phyloP scores from a whole-genome alignment of 2,888 invertebrate species.

The Kryphioiulus occultus region DNA sequence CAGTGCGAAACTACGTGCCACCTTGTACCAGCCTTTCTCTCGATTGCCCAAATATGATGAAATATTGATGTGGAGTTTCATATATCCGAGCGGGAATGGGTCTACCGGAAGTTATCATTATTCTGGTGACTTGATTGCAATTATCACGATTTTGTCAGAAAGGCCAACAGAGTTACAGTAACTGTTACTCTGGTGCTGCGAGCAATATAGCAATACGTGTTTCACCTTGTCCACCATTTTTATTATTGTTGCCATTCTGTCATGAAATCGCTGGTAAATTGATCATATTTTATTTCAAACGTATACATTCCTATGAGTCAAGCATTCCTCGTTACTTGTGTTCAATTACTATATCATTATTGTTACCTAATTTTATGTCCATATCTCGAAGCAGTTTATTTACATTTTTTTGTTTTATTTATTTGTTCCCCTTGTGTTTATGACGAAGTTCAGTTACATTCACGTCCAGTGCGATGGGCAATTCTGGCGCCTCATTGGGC shows the following conservation, averaged over 20 bases:
- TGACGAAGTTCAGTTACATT: not conserved
- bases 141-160: not conserved
- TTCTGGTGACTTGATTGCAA: not conserved
- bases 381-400: not conserved
- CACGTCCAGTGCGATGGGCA: too few relatives aligned
- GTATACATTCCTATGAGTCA: not conserved
- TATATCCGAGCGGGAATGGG: not conserved
- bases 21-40: not conserved
- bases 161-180: not conserved
- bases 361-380: not conserved
- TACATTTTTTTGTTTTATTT: not conserved
- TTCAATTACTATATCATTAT: not conserved
- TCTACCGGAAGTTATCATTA: slow-evolving; percentile 1
- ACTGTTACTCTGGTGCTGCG: not conserved
- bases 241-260: not conserved
- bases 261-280: not conserved
- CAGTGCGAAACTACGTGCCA: not conserved
- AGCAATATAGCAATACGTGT: slow-evolving; percentile 18
- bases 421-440: not conserved
- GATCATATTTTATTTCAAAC: not conserved
- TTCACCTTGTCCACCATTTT: not conserved
- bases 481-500: too few relatives aligned
- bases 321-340: not conserved
- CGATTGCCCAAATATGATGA: not conserved
- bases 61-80: not conserved